These are phyloP conservation scores for Rhamphomyia laevipes DNA, from an alignment of 2,888 invertebrate species.

Conservation along the genomic window DNA sequence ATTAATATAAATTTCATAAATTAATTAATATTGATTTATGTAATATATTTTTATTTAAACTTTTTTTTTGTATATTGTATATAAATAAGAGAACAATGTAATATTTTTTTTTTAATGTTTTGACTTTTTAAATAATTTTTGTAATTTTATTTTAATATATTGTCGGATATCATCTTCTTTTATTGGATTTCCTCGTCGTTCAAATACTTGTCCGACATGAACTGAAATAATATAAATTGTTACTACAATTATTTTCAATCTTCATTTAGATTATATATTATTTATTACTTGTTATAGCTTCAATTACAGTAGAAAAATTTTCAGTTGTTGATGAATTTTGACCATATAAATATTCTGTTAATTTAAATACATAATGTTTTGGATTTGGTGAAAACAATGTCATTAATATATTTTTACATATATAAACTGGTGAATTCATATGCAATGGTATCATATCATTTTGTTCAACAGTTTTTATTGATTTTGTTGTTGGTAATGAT, in stretches of 20 bases:
- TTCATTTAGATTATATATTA: no score
- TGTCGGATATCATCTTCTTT: conserved; percentile 1
- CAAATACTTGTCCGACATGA: conserved; percentile 15
- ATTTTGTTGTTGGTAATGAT: no score
- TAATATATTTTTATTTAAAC: no score
- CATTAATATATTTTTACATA: conserved; percentile 12
- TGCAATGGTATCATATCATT: conserved; percentile 11
- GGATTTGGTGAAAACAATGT: conserved; percentile 14
- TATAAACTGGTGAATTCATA: conserved; percentile 11
- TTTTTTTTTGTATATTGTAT: no score
- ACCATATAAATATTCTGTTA: conserved; percentile 3
- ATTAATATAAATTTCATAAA: no score
- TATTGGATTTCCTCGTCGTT: conserved; percentile 9
- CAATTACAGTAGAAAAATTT: no score
- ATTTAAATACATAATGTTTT: conserved; percentile 11
- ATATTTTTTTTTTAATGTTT: no score
- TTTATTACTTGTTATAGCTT: no score
- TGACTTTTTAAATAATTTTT: background rate
- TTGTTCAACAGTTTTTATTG: no score
- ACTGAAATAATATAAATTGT: conserved; percentile 8
- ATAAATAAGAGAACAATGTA: no score
- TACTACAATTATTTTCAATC: background rate
- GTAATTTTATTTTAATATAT: conserved; percentile 3
- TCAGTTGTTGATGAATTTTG: no score
- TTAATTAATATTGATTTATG: background rate